Base-by-base conservation (phyloP, 2,888 invertebrate species). In the Drosophila demipolita region DNA sequence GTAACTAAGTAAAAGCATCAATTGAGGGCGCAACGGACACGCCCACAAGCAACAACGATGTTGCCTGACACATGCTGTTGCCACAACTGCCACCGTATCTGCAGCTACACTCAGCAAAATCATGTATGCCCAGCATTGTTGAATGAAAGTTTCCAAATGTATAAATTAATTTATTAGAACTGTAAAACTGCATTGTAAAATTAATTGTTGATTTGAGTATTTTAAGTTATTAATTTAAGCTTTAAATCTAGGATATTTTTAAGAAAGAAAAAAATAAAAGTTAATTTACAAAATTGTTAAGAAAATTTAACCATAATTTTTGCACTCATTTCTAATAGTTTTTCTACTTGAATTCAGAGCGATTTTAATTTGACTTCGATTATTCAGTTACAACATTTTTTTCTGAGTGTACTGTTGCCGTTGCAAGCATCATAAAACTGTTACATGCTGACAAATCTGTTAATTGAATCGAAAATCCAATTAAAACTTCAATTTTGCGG, bases 391-490 rank as follows among this genome's bases (percentile, higher is more conserved):
- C 4, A 1, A 17, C 35, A 9, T 36, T 26, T 17, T 29, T 29
- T 38, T 29, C 3, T n/a, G 1, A 38, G 38, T 55, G 55, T 26
- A 54, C 8, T 55, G n/a, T 26, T 50, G 3, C 38, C 55, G 60
- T 63, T 66, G 82, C 48, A 53, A 72, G 73, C 83, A 57, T 86
- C 89, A 89, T 88, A 84, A 89, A 90, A 90, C 66, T 78, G 82
- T 82, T 77, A 91, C 87, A 86, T 85, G 81, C 85, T 91, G 89
- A 87, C 85, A 90, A 90, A 92, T 92, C 91, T 85, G 90, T 88
- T 91, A 92, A 92, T 92, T 92, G 90, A 92, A 91, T 91, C 91
- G 85, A 84, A 91, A 92, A 92, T 91, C 90, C 92, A 92, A 91
- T 91, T 92, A 92, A 91, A 91, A 91, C 84, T 91, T 92, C 73